Conservation (phyloP, 2,797 vertebrate genomes). For the Eospalax fontanierii region DNA sequence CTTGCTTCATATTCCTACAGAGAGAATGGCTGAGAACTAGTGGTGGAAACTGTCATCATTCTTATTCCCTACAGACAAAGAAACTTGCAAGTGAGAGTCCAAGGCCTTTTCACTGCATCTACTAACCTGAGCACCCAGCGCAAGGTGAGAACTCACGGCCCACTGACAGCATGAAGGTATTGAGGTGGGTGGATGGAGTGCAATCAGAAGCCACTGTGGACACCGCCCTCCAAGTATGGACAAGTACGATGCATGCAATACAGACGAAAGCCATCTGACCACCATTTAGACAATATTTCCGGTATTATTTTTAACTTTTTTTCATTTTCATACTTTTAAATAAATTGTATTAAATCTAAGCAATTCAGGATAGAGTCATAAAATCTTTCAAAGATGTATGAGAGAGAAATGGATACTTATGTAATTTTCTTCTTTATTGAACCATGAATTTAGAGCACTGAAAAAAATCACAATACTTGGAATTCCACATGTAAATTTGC, state of each 20-base stretch:
- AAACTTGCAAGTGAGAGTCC: not conserved
- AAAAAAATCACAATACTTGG: not conserved
- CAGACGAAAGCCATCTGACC: not conserved
- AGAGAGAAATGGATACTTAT: not conserved
- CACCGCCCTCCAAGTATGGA: fast-evolving
- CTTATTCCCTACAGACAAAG: not conserved
- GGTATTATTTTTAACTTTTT: not conserved
- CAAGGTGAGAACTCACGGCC: not conserved
- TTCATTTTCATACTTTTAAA: not conserved
- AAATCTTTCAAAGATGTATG: not conserved
- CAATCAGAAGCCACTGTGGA: not conserved
- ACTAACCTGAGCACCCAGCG: not conserved
- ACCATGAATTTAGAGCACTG: not conserved
- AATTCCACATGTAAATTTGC: not conserved
- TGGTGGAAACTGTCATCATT: not conserved
- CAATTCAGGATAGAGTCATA: not conserved
- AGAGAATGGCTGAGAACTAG: not conserved
- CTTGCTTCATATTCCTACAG: not conserved
- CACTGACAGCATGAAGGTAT: not conserved
- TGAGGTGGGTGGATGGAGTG: too few species aligned
- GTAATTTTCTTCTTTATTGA: not conserved
- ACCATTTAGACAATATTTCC: not conserved
- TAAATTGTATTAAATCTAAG: not conserved
- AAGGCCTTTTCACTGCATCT: not conserved
- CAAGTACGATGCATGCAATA: not conserved